Percentiles rank a stretch among this genome's conserved stretches.
Evolutionary conservation across 2,888 invertebrate species (phyloP).

Genomic region (Oscheius sp.): DNA sequence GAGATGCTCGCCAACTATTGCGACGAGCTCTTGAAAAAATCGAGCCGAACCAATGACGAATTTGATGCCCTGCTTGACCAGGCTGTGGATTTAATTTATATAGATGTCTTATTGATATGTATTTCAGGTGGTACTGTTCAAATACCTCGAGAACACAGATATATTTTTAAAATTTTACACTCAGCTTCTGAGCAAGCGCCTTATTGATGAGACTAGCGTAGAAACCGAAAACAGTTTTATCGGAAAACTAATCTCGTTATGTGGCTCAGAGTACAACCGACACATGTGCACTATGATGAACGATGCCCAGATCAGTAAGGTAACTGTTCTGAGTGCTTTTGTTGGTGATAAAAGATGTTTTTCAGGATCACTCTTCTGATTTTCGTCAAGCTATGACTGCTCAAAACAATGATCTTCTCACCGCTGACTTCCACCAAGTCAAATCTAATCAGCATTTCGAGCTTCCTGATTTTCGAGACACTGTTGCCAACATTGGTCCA

Average conservation of each 20-base stretch:
- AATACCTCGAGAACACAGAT: conserved; percentile 99
- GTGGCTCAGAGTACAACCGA: conserved; percentile 99
- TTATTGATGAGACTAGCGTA: conserved; percentile 90
- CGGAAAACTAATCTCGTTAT: conserved; percentile 96
- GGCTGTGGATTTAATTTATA: conserved; percentile 81
- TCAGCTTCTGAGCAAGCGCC: conserved; percentile 96
- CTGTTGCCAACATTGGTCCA: too few species aligned
- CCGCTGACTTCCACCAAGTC: too few species aligned
- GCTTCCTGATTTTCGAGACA: too few species aligned
- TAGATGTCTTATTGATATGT: conserved; percentile 4
- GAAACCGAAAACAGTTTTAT: conserved; percentile 84
- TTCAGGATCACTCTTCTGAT: too few species aligned
- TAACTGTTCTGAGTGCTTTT: conserved; percentile 73
- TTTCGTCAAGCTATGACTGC: too few species aligned
- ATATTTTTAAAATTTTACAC: conserved; percentile 99
- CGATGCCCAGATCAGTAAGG: conserved; percentile 97
- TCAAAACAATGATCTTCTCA: too few species aligned
- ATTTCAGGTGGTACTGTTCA: conserved; percentile 95
- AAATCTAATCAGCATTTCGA: too few species aligned
- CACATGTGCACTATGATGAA: conserved; percentile 98
- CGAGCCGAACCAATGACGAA: conserved; percentile 97
- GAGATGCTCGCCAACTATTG: conserved; percentile 78
- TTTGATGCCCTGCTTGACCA: conserved; percentile 97
- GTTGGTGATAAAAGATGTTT: too few species aligned
- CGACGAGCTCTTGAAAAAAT: conserved; percentile 93